phyloP scores from a whole-genome alignment of 2,888 invertebrate species.

The Myopa tessellatipennis region DNA sequence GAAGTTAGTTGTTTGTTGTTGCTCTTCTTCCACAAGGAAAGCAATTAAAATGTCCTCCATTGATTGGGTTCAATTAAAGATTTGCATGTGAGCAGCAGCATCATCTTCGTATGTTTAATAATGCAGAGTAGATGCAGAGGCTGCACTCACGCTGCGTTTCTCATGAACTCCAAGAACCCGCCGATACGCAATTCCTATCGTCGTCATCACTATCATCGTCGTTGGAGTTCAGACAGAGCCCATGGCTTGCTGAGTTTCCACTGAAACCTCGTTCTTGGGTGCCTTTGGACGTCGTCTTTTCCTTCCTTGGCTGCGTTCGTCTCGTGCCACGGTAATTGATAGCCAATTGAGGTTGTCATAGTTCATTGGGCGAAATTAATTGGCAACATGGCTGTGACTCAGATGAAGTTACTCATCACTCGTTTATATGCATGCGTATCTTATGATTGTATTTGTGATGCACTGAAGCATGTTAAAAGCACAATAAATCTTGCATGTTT shows the following conservation, averaged over 20 bases:
- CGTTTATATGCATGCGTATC: neutral
- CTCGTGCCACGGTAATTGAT: conserved; percentile 26
- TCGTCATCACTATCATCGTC: neutral
- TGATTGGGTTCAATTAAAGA: conserved; percentile 33
- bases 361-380: conserved; percentile 39
- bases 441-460: neutral
- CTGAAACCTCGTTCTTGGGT: neutral
- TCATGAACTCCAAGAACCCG: conserved; percentile 6
- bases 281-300: neutral
- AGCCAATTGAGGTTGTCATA: conserved; percentile 38
- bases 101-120: conserved; percentile 1
- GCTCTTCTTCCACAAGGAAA: neutral
- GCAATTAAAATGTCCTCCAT: conserved; percentile 12
- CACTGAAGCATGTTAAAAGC: conserved; percentile 27
- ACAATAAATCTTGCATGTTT: conserved; percentile 1
- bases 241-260: neutral
- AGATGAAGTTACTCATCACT: neutral
- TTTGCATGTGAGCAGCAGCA: conserved; percentile 6
- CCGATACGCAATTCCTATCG: neutral
- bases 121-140: neutral
- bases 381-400: conserved; percentile 19
- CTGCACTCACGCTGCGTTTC: neutral
- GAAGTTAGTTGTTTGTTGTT: too few relatives aligned
- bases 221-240: neutral
- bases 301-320: neutral